Evolutionary conservation across 2,797 vertebrate species (phyloP), one percentile per base, ranked within the genome.

Genomic region (Dallia pectoralis): DNA sequence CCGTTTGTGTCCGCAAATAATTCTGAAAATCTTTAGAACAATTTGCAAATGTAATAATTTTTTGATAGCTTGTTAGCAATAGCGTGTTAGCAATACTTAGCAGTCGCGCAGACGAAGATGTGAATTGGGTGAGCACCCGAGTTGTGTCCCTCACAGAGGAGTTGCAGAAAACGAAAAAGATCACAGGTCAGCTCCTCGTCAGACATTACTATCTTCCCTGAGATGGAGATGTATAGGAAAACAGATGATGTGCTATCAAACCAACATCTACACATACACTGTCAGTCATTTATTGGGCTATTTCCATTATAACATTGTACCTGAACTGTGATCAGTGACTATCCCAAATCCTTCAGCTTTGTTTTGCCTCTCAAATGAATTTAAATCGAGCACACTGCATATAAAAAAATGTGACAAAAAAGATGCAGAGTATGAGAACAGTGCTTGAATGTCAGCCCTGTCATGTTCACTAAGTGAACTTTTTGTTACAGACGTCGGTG

Each of bases 91-190:
- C 19, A 32, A 30, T 27, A 78, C 16, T 18, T 16, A 18, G 44
- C 1, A 18, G 36, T 36, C 14, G 44, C 33, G 25, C 36, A 36
- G 11, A 66, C 40, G 11, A 32, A 15, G 53, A 59, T 11, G 53
- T 71, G 69, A 12, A 36, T 19, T 5, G 3, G 2, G 4, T 70
- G 87, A 91, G 77, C 84, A 99, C 97, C 97, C 93, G 96, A 94
- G 85, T 95, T 98, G 90, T 98, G 97, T 81, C 97, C 97, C 94
- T 99, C 97, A 86, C 97, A 98, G 7, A 99, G 95, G 82, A 99
- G 91, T 15, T 99, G 97, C 30, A 99, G 94, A 81, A 98, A 98
- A 63, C 97, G 94, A 85, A 98, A 98, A 61, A 99, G 95, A 87
- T 99, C 97, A 89, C 96, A 97, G 62, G 96, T 98, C 77, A 97